Percentiles rank a stretch among this genome's conserved stretches.
Evolutionary conservation across 2,797 vertebrate genomes (phyloP).

Genomic region (Neopelma chrysocephalum): DNA sequence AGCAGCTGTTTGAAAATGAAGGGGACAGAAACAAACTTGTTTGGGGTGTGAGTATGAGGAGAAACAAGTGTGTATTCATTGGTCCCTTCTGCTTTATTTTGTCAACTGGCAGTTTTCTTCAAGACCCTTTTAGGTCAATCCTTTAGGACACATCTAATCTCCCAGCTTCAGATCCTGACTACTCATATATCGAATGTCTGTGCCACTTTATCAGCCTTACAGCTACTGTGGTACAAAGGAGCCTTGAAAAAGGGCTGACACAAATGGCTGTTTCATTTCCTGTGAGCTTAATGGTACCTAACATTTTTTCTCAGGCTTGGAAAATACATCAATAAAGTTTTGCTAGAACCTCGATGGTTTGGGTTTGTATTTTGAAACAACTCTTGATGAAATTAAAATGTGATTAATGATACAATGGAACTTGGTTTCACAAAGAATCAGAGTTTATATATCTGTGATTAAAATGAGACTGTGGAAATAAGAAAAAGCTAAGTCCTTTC

Average conservation of each 20-base stretch:
- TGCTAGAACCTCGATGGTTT: rapidly evolving
- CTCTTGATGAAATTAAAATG: not conserved
- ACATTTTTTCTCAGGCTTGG: not conserved
- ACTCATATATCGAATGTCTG: not conserved
- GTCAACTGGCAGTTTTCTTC: conserved; percentile 35
- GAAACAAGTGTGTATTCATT: conserved; percentile 2
- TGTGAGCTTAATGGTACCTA: not conserved
- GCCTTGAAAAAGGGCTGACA: not conserved
- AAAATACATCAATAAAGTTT: not conserved
- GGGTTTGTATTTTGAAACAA: not conserved
- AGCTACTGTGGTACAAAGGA: not conserved
- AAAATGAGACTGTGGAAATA: not conserved
- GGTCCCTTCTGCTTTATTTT: conserved; percentile 16
- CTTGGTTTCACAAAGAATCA: not conserved
- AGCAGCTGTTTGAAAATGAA: conserved; percentile 24
- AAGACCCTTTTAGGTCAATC: not conserved
- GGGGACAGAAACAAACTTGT: not conserved
- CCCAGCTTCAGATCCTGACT: not conserved
- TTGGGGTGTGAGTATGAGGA: not conserved
- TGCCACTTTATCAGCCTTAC: not conserved
- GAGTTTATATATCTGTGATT: not conserved
- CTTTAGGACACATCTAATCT: not conserved
- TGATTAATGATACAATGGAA: not conserved
- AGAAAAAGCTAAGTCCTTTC: not conserved
- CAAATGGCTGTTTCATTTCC: not conserved